Conservation (phyloP, 2,797 vertebrate genomes). For the Oreochromis mossambicus region DNA sequence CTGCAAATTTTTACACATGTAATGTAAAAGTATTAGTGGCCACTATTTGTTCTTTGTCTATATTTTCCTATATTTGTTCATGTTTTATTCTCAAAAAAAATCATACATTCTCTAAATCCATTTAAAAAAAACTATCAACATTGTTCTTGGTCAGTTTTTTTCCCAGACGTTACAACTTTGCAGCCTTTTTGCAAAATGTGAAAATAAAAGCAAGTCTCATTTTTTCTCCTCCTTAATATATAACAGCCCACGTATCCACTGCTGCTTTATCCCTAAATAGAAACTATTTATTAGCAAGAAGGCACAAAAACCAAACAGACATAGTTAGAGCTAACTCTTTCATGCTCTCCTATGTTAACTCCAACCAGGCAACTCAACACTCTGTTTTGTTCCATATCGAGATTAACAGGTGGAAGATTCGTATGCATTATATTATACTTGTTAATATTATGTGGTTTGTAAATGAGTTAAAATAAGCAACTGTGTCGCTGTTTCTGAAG, state of each 20-base stretch:
- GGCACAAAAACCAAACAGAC: constrained; percentile 60
- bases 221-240: neutral
- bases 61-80: neutral
- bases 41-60: neutral
- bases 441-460: neutral
- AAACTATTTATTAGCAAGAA: constrained; percentile 74
- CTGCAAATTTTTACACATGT: neutral
- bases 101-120: neutral
- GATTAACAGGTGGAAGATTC: neutral
- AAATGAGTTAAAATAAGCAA: neutral
- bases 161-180: neutral
- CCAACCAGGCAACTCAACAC: constrained; percentile 4
- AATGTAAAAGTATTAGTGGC: neutral
- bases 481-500: fast-evolving
- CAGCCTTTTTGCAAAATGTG: neutral
- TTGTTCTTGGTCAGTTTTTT: neutral
- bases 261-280: constrained; percentile 70
- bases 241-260: neutral
- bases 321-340: constrained; percentile 48
- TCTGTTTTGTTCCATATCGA: neutral
- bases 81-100: neutral
- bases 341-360: constrained; percentile 51
- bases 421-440: neutral
- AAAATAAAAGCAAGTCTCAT: neutral
- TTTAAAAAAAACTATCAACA: fast-evolving